Evolutionary conservation across 2,113 vertebrate species (phyloP), one percentile per base, ranked within the genome.

Genomic region (Odontophorus gujanensis): DNA sequence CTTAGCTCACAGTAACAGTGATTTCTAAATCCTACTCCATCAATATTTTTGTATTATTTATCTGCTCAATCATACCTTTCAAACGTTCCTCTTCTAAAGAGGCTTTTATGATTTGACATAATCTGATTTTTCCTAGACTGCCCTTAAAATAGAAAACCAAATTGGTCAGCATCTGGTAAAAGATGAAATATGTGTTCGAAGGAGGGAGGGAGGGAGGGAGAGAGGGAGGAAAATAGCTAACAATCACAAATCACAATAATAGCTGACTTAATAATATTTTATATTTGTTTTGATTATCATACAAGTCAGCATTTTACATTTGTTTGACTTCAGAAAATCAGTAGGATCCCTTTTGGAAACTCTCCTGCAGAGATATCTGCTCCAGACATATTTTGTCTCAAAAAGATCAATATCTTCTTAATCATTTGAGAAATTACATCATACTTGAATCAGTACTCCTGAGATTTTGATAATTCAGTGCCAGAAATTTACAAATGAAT

Each of bases 301-400:
- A 57, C 65, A 72, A 63, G 25, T 4, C 36, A 4, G 0, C 0
- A 7, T 18, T 87, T 85, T 87, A 30, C 5, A 58, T 76, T 40
- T 72, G 26, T 30, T 68, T 72, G 28, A 48, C 7, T 67, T 90
- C 24, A 79, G 36, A 62, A 79, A 73, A 5, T 42, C 12, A 76
- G 2, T 2, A 65, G 13, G 6, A 2, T 57, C 3, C 7, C 4
- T 26, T 84, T 61, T 40, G 8, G 3, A 8, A n/a, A 13, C 32
- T 81, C 19, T 38, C 42, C 5, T 42, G 16, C 25, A 69, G 80
- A 86, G 7, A n/a, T n/a, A 4, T 78, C n/a, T 53, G 13, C 4
- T 32, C 5, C 3, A 34, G 36, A n/a, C 6, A 0, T 45, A 9
- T 67, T 61, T 67, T 66, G 19, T 5, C 24, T 86, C 6, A 40